A percentile compares a stretch with the other conserved stretches of the same genome.
phyloP scores from a whole-genome alignment of 2,113 vertebrate genomes.

The Heliornis fulica region DNA sequence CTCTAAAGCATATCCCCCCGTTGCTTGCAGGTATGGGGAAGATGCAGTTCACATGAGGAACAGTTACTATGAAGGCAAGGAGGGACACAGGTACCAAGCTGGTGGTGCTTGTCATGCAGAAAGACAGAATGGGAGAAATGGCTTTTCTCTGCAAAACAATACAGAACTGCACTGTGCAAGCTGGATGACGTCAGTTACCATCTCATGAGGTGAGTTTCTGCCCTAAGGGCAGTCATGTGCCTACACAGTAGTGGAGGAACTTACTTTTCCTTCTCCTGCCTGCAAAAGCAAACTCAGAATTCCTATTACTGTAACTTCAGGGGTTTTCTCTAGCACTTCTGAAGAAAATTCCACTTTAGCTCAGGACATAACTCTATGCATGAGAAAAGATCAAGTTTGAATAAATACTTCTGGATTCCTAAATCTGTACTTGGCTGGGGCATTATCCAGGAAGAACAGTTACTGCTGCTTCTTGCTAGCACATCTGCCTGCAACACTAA shows the following conservation, averaged over 20 bases:
- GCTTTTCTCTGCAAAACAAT: slow-evolving; percentile 87
- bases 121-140: slow-evolving; percentile 84
- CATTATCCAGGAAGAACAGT: not conserved
- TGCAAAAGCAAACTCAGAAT: not conserved
- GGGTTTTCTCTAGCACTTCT: not conserved
- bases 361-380: not conserved
- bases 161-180: slow-evolving; percentile 84
- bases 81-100: slow-evolving; percentile 86
- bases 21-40: slow-evolving; percentile 86
- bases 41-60: slow-evolving; percentile 88
- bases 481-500: not conserved
- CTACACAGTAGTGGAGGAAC: not conserved
- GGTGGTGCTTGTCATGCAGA: slow-evolving; percentile 85
- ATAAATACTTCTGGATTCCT: not conserved
- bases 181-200: slow-evolving; percentile 84
- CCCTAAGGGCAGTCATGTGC: not conserved
- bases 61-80: slow-evolving; percentile 90
- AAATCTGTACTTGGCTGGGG: not conserved
- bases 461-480: not conserved
- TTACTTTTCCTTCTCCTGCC: not conserved
- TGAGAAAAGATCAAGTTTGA: not conserved
- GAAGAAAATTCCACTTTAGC: not conserved
- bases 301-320: not conserved
- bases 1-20: slow-evolving; percentile 15
- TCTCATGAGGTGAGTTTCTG: slow-evolving; percentile 80